Evolutionary conservation across 2,888 invertebrate genomes (phyloP).

Genomic region (Hirtodrosophila histrioides): DNA sequence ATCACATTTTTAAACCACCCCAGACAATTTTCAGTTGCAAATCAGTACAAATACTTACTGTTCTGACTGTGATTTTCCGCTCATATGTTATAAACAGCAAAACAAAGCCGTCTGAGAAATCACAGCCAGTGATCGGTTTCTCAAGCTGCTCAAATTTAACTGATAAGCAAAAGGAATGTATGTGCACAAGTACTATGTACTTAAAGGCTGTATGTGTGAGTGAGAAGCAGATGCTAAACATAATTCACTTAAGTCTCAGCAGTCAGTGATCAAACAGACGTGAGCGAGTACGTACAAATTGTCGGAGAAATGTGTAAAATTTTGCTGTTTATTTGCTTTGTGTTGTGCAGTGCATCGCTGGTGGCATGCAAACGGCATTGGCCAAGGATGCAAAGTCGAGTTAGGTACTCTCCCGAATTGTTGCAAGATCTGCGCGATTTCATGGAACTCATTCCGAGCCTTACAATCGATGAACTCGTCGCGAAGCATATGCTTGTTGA

Average conservation of each 20-base stretch:
- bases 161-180: constrained; percentile 27
- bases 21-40: neutral
- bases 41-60: neutral
- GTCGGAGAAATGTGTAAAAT: constrained; percentile 20
- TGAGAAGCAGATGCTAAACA: neutral
- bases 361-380: constrained; percentile 10
- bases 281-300: neutral
- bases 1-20: too few species aligned
- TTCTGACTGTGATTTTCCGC: constrained; percentile 7
- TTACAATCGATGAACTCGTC: constrained; percentile 64
- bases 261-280: constrained; percentile 21
- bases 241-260: constrained; percentile 1
- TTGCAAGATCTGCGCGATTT: constrained; percentile 73
- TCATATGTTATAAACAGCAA: neutral
- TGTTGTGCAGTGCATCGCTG: constrained; percentile 22
- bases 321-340: constrained; percentile 13
- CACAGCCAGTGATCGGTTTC: neutral
- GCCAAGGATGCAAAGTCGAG: neutral
- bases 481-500: constrained; percentile 75
- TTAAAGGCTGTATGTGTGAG: neutral
- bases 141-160: constrained; percentile 10
- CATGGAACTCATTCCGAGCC: constrained; percentile 63
- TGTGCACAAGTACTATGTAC: neutral
- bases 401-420: constrained; percentile 73
- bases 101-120: constrained; percentile 3